phyloP scores from a whole-genome alignment of 2,797 vertebrate species.

The Alfaro cultratus region DNA sequence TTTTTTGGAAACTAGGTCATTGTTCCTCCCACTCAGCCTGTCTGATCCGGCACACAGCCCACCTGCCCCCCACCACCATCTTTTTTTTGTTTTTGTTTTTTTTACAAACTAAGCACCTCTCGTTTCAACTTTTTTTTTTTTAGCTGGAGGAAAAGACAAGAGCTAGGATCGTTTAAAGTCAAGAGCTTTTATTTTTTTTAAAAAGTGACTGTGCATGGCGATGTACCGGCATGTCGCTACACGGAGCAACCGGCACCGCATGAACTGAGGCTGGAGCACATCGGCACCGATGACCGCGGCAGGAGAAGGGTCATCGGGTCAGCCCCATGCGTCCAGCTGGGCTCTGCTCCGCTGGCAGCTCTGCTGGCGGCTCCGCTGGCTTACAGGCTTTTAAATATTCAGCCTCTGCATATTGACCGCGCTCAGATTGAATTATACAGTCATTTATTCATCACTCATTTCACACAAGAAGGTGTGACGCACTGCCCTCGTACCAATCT shows the following conservation, averaged over 20 bases:
- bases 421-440: constrained; percentile 68
- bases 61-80: not conserved
- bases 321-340: constrained; percentile 50
- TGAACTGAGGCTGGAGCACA: constrained; percentile 8
- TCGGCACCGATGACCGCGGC: constrained; percentile 31
- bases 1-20: constrained; percentile 81
- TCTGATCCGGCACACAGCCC: constrained; percentile 70
- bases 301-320: constrained; percentile 12
- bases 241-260: constrained; percentile 13
- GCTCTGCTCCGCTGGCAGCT: constrained; percentile 29
- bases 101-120: constrained; percentile 60
- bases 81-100: not conserved
- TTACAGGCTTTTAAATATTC: constrained; percentile 70
- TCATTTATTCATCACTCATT: constrained; percentile 76
- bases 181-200: constrained; percentile 43
- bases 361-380: constrained; percentile 42
- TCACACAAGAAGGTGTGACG: constrained; percentile 69
- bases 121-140: constrained; percentile 39
- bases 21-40: constrained; percentile 78
- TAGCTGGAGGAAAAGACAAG: constrained; percentile 13
- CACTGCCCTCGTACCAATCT: constrained; percentile 65
- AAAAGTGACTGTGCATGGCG: constrained; percentile 20
- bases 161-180: constrained; percentile 49
- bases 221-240: not conserved
- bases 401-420: constrained; percentile 68